Conservation (phyloP, 2,113 vertebrate genomes). For the Craseonycteris thonglongyai region DNA sequence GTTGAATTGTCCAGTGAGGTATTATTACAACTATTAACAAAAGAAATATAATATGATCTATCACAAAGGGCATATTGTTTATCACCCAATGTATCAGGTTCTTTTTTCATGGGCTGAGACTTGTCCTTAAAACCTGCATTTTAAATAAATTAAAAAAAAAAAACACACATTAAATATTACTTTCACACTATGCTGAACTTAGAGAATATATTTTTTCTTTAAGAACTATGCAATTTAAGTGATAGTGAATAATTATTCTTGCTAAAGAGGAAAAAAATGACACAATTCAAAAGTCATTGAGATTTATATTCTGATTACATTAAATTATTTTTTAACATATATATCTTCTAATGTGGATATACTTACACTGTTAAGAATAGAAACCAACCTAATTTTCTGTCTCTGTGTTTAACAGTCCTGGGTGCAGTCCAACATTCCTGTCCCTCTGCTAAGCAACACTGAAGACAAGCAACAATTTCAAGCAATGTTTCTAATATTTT, state of each 20-base stretch:
- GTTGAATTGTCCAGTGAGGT: neutral
- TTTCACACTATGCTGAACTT: neutral
- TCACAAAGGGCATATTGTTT: neutral
- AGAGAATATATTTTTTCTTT: neutral
- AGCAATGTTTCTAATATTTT: neutral
- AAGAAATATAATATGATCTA: neutral
- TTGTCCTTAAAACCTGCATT: neutral
- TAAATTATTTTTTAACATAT: neutral
- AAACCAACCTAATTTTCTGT: neutral
- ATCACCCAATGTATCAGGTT: neutral
- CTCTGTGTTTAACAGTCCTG: neutral
- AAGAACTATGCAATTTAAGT: neutral
- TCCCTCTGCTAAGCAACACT: neutral
- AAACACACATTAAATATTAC: neutral
- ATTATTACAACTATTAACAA: neutral
- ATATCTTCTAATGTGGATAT: neutral
- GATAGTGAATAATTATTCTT: neutral
- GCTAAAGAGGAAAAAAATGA: neutral
- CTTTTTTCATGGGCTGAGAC: neutral
- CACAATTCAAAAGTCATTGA: neutral
- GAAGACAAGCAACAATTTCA: neutral
- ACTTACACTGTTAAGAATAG: neutral
- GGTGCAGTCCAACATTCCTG: neutral
- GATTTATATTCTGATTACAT: neutral
- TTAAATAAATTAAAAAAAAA: neutral